Evolutionary conservation across 2,888 invertebrate species (phyloP).

Genomic region (Myathropa florea): DNA sequence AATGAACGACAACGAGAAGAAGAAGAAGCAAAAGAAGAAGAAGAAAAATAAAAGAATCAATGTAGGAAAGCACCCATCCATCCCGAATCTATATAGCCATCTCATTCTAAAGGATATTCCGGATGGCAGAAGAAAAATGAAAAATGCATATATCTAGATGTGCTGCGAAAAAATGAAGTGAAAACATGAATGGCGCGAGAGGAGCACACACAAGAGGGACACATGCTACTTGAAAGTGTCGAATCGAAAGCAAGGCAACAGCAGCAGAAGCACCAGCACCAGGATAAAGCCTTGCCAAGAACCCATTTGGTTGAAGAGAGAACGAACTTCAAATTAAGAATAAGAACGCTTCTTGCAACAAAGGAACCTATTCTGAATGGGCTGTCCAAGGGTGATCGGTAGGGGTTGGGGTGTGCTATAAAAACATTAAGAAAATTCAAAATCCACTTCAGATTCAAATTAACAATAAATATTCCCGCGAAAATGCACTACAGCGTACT

Average conservation of each 20-base stretch:
- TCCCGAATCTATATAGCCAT: slow-evolving; percentile 19
- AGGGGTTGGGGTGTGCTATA: background rate
- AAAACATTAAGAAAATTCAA: background rate
- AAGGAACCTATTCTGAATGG: background rate
- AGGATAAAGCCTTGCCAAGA: background rate
- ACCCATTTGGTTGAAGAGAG: background rate
- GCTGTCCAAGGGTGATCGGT: background rate
- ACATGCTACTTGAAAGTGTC: background rate
- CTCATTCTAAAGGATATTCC: slow-evolving; percentile 60
- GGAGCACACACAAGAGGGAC: background rate
- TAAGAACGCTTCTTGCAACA: background rate
- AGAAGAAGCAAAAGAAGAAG: background rate
- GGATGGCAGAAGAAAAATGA: slow-evolving; percentile 6
- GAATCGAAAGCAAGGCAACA: background rate
- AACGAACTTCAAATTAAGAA: background rate
- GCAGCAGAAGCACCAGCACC: background rate
- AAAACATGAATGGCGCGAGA: background rate
- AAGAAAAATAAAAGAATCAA: slow-evolving; percentile 45
- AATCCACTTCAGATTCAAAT: background rate
- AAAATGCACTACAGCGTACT: slow-evolving; percentile 3
- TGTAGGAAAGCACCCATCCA: slow-evolving; percentile 22
- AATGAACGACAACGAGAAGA: background rate
- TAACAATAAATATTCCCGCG: slow-evolving; percentile 20
- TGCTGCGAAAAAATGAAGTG: slow-evolving; percentile 16
- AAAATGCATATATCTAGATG: background rate